Evolutionary conservation across 2,797 vertebrate species (phyloP).

Genomic region (Gila robusta): DNA sequence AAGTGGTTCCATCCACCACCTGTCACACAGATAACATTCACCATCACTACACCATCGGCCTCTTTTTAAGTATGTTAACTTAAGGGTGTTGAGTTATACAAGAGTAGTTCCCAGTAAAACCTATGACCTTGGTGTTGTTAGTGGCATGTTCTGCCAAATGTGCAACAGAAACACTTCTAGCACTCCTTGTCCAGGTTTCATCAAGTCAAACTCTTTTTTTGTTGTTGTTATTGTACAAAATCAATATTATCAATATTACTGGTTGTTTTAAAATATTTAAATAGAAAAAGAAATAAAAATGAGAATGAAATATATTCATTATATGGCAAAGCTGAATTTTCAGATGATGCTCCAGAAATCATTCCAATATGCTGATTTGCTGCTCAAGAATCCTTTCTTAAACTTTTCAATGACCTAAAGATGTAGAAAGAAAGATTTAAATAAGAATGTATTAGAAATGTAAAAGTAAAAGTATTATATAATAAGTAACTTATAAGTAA

Average conservation of each 20-base stretch:
- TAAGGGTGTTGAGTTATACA: conserved; percentile 41
- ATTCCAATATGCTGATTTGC: too few species aligned
- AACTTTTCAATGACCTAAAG: too few species aligned
- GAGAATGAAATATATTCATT: not conserved
- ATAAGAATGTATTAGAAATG: too few species aligned
- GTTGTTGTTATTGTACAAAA: too few species aligned
- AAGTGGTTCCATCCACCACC: conserved; percentile 96
- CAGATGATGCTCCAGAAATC: not conserved
- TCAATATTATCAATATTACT: not conserved
- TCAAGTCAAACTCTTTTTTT: conserved; percentile 46
- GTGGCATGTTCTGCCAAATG: not conserved
- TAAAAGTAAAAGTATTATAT: too few species aligned
- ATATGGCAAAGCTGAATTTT: not conserved
- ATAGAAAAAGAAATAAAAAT: not conserved
- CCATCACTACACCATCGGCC: conserved; percentile 21
- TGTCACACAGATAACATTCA: conserved; percentile 65
- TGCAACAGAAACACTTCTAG: not conserved
- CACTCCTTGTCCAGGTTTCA: conserved; percentile 42
- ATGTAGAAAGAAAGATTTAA: too few species aligned
- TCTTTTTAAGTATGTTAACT: conserved; percentile 17
- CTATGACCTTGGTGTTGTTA: not conserved
- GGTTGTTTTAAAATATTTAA: not conserved
- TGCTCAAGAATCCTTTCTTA: too few species aligned
- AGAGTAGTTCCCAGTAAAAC: not conserved
- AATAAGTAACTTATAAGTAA: too few species aligned